phyloP scores from a whole-genome alignment of 2,113 vertebrate species.

The Cephalophus harveyi region DNA sequence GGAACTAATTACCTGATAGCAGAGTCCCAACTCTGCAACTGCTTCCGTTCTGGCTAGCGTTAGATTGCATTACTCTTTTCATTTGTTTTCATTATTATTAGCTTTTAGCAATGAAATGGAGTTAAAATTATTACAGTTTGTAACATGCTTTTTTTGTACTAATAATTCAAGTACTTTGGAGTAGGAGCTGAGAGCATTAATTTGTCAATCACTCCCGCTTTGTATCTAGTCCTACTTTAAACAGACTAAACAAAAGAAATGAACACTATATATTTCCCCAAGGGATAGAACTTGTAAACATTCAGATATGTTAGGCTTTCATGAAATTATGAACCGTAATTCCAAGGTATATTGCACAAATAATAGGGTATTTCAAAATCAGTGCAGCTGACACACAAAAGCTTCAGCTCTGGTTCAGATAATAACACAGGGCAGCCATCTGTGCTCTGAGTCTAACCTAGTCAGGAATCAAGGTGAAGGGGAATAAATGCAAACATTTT shows the following conservation, averaged over 20 bases:
- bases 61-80: slow-evolving; percentile 71
- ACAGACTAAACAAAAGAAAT: slow-evolving; percentile 67
- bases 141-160: slow-evolving; percentile 70
- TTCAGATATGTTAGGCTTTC: slow-evolving; percentile 66
- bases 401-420: slow-evolving; percentile 42
- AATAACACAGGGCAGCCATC: slow-evolving; percentile 52
- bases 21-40: slow-evolving; percentile 55
- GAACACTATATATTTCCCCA: slow-evolving; percentile 63
- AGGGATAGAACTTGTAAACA: slow-evolving; percentile 73
- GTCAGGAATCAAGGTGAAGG: slow-evolving; percentile 48
- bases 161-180: slow-evolving; percentile 64
- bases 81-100: slow-evolving; percentile 75
- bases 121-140: slow-evolving; percentile 73
- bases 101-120: slow-evolving; percentile 74
- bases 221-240: slow-evolving; percentile 68
- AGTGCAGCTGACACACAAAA: slow-evolving; percentile 59
- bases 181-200: slow-evolving; percentile 76
- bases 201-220: slow-evolving; percentile 75
- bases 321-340: slow-evolving; percentile 58
- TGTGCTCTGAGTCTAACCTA: slow-evolving; percentile 33
- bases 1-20: slow-evolving; percentile 66
- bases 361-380: slow-evolving; percentile 56
- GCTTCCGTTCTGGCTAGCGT: slow-evolving; percentile 55
- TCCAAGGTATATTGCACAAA: slow-evolving; percentile 63
- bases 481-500: neutral